Conservation (phyloP, 2,113 vertebrate genomes). For the Osmerus mordax region DNA sequence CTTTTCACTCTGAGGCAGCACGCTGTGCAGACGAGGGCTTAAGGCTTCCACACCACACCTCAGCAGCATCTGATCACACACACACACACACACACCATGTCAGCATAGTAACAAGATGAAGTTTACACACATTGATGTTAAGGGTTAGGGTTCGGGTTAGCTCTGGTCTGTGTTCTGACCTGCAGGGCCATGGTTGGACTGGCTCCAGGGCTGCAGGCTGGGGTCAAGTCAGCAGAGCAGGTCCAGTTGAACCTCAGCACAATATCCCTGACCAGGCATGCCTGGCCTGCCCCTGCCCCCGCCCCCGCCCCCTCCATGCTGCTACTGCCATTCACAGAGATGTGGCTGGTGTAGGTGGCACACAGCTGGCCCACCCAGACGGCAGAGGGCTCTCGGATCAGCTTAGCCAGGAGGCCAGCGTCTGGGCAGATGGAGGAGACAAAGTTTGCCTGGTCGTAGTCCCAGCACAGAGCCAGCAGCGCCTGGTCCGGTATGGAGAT, state of each 20-base stretch:
- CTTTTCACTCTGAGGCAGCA: constrained; percentile 48
- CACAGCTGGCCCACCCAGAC: constrained; percentile 70
- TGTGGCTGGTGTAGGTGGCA: constrained; percentile 43
- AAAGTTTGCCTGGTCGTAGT: constrained; percentile 70
- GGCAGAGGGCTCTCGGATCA: constrained; percentile 63
- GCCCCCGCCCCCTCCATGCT: background rate
- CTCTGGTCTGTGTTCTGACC: background rate
- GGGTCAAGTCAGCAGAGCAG: constrained; percentile 62
- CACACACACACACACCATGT: too few species aligned
- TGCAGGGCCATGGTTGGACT: constrained; percentile 52
- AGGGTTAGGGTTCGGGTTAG: too few species aligned
- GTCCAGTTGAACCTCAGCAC: constrained; percentile 66
- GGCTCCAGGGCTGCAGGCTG: constrained; percentile 60
- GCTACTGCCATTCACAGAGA: constrained; percentile 4
- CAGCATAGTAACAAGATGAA: too few species aligned
- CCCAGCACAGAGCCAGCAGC: constrained; percentile 73
- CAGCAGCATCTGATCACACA: constrained; percentile 35
- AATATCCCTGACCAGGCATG: constrained; percentile 60
- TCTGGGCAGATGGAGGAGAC: constrained; percentile 61
- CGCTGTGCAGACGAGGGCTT: constrained; percentile 41
- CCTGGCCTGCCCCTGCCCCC: background rate
- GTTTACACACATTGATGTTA: too few species aligned
- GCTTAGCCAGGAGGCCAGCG: constrained; percentile 41
- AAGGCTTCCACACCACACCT: constrained; percentile 68
- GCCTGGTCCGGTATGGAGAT: constrained; percentile 50